Percentiles rank a stretch among this genome's conserved stretches.
Evolutionary conservation across 2,797 vertebrate species (phyloP).

Genomic region (Morelia viridis): DNA sequence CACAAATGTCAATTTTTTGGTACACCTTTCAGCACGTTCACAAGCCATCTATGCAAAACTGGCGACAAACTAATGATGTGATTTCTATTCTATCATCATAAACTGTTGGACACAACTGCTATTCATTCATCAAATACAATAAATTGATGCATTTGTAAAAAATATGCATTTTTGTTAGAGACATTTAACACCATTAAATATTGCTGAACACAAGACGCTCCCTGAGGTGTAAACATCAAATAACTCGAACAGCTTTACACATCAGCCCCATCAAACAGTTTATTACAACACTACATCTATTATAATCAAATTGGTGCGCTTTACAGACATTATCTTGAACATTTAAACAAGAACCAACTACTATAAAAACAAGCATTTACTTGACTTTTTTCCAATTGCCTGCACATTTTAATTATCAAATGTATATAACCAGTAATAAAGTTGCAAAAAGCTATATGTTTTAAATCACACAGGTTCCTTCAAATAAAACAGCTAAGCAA

Average conservation of each 20-base stretch:
- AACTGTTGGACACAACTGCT: constrained; percentile 71
- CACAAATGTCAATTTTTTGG: constrained; percentile 65
- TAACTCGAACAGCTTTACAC: constrained; percentile 88
- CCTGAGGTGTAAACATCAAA: constrained; percentile 88
- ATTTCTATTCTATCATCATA: constrained; percentile 74
- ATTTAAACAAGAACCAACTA: constrained; percentile 87
- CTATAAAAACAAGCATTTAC: constrained; percentile 95
- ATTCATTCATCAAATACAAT: constrained; percentile 73
- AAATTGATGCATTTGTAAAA: constrained; percentile 76
- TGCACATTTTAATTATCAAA: constrained; percentile 90
- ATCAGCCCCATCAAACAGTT: constrained; percentile 96
- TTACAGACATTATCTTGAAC: constrained; percentile 93
- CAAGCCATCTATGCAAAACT: constrained; percentile 73
- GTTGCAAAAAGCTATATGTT: constrained; percentile 84
- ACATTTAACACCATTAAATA: constrained; percentile 78
- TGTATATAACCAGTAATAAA: constrained; percentile 84
- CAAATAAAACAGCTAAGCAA: constrained; percentile 97
- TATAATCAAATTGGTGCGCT: constrained; percentile 95
- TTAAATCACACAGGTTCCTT: constrained; percentile 86
- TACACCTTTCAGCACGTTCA: constrained; percentile 72
- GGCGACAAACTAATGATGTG: constrained; percentile 73
- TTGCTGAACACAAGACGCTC: constrained; percentile 84
- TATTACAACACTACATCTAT: constrained; percentile 99
- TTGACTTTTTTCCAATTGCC: constrained; percentile 83
- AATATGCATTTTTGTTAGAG: constrained; percentile 77